These are phyloP conservation scores for Callaeas wilsoni DNA, from an alignment of 2,113 vertebrate genomes.

Conservation along the genomic window DNA sequence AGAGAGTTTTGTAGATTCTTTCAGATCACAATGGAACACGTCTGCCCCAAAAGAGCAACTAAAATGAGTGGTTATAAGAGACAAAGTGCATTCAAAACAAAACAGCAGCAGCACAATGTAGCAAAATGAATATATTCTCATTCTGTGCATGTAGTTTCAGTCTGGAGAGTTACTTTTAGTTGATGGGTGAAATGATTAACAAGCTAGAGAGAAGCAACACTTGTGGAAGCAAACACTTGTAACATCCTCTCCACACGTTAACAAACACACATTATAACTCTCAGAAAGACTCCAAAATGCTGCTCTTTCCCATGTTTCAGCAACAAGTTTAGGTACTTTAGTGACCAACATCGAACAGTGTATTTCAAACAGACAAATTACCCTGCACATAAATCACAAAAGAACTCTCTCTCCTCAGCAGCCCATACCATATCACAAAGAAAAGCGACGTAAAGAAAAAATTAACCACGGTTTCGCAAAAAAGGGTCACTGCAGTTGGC, in stretches of 20 bases:
- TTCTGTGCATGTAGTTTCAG: not conserved
- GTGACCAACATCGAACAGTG: not conserved
- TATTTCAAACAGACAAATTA: not conserved
- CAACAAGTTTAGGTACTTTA: not conserved
- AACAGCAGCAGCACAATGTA: not conserved
- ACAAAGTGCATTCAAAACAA: not conserved
- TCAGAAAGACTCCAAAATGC: not conserved
- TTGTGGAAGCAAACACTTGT: not conserved
- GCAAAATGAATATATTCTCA: not conserved
- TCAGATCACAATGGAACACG: not conserved
- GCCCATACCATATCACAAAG: not conserved
- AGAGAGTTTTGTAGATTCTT: not conserved
- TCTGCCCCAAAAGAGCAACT: not conserved
- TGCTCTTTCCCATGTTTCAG: not conserved
- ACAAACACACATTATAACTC: not conserved
- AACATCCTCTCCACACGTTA: not conserved
- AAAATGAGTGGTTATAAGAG: not conserved
- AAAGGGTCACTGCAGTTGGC: not conserved
- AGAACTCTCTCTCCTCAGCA: not conserved
- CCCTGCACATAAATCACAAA: not conserved
- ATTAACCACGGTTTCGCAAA: slow-evolving; percentile 3
- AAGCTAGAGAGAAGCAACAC: not conserved
- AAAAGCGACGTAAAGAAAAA: slow-evolving; percentile 12
- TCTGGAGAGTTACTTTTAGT: not conserved
- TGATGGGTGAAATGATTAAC: not conserved